Base-by-base conservation (phyloP, 1,140 invertebrate species). In the Octopus bimaculoides region DNA sequence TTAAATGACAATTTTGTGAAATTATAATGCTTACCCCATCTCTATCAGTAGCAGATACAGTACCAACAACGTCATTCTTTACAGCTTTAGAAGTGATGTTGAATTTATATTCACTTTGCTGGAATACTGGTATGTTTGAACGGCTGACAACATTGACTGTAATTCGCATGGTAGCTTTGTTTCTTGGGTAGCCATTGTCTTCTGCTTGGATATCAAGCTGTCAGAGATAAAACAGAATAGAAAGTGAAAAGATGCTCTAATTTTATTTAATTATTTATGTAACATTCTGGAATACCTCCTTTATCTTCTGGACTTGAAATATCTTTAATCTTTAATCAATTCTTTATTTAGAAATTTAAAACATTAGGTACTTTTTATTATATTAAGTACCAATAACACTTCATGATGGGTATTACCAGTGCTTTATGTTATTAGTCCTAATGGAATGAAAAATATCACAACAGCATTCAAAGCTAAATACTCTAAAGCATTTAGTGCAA, bases 1-100 rank as follows among this genome's bases (percentile, higher is more conserved):
- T 41, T 41, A 3, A 41, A 41, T 41, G 26, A 41, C 26, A 41
- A 41, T 41, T 41, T 41, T 41, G 26, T 41, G 26, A 41, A 41
- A 41, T 41, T 17, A 17, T 17, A 0, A 52, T 54, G 86, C 85
- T 84, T 82, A 84, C 84, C 81, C 83, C 71, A 94, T 93, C 89
- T 93, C 94, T 83, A 77, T 88, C 85, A 54, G 80, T 82, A 17
- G 86, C 86, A 4, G 73, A n/a, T 4, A 87, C 81, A 20, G 26
- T 75, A 8, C 85, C 41, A n/a, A 87, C 61, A n/a, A 54, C 54
- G n/a, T 66, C 77, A 14, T 80, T 79, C 5, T 83, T 20, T 56
- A 79, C n/a, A 5, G 79, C 74, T 52, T 83, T 87, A 77, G 87
- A 86, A 66, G 81, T 78, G 10, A 87, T 84, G 5, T 77, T 82